These are phyloP conservation scores for Phthorimaea operculella DNA, from an alignment of 1,140 invertebrate genomes.

Conservation along the genomic window DNA sequence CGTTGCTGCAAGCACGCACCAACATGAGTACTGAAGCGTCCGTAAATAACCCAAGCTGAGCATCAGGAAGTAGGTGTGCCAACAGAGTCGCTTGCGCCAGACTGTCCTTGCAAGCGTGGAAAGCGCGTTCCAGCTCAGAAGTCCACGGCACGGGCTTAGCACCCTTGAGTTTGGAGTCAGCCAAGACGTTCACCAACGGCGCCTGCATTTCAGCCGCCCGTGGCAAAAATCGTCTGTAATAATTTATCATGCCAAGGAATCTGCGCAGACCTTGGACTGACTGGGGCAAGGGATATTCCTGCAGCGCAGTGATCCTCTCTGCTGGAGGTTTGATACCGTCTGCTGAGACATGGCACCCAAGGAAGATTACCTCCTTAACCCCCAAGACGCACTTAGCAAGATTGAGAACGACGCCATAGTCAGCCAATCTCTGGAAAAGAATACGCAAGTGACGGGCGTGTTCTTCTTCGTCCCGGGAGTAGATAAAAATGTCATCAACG, in stretches of 20 bases:
- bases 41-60: background rate
- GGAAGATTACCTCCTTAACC: background rate
- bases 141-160: slow-evolving; percentile 1
- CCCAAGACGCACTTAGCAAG: background rate
- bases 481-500: background rate
- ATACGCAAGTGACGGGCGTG: background rate
- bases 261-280: background rate
- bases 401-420: background rate
- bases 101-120: background rate
- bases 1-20: background rate
- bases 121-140: background rate
- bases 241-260: background rate
- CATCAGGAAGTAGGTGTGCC: background rate
- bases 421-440: background rate
- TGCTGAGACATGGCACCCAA: background rate
- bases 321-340: background rate
- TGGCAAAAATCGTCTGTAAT: background rate
- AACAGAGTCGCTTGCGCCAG: background rate
- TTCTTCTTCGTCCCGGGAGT: background rate
- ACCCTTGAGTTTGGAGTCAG: background rate
- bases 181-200: background rate
- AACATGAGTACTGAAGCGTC: background rate
- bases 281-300: background rate
- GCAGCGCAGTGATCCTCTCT: background rate
- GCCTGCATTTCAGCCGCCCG: background rate